A percentile compares a stretch with the other conserved stretches of the same genome.
phyloP scores from a whole-genome alignment of 2,888 invertebrate species.

The Apotomis turbidana region DNA sequence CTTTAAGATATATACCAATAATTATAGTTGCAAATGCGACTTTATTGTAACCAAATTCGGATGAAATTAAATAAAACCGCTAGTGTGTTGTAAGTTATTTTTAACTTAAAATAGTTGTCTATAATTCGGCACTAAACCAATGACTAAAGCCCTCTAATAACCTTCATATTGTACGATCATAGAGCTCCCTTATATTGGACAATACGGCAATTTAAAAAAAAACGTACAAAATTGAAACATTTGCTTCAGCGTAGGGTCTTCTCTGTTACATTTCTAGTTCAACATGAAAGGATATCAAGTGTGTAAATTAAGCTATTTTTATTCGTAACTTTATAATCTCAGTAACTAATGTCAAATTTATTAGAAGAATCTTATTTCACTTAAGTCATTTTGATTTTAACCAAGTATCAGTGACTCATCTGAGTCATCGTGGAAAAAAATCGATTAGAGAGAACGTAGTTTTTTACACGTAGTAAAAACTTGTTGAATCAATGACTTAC shows the following conservation, averaged over 20 bases:
- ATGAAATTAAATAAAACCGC: background rate
- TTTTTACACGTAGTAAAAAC: slow-evolving; percentile 9
- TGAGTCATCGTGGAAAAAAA: slow-evolving; percentile 24
- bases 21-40: background rate
- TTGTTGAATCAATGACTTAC: slow-evolving; percentile 34
- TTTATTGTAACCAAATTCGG: background rate
- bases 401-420: background rate
- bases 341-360: background rate
- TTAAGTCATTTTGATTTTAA: background rate
- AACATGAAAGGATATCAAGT: background rate
- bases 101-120: background rate
- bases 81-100: background rate
- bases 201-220: background rate
- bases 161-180: background rate
- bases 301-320: background rate
- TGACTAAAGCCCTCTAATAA: background rate
- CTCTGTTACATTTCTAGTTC: background rate
- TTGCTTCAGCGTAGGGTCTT: background rate
- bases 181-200: background rate
- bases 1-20: background rate
- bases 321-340: background rate
- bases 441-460: slow-evolving; percentile 23
- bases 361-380: background rate
- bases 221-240: background rate
- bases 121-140: too few relatives aligned